Conservation (phyloP, 2,113 vertebrate species). For the Rhinoptilus africanus region DNA sequence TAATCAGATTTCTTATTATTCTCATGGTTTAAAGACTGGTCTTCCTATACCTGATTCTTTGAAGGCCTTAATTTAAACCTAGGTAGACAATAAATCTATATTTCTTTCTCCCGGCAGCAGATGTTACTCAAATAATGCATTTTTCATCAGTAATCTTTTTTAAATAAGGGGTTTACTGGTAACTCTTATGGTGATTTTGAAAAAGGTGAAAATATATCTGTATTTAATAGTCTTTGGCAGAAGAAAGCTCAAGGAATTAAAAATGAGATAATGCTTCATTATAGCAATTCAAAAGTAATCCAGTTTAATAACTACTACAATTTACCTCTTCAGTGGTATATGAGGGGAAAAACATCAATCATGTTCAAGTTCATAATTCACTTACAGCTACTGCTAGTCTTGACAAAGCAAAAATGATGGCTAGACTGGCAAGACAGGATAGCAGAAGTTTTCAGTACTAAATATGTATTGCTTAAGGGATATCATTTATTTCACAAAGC, state of each 20-base stretch:
- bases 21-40: background rate
- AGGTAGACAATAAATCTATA: background rate
- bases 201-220: background rate
- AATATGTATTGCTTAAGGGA: background rate
- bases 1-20: background rate
- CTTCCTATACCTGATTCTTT: background rate
- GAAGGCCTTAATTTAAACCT: background rate
- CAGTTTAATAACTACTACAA: background rate
- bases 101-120: background rate
- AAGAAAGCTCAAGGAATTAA: constrained; percentile 1
- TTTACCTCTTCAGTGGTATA: background rate
- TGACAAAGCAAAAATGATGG: background rate
- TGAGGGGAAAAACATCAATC: background rate
- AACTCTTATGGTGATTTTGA: background rate
- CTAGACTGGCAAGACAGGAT: background rate
- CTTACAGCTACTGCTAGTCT: background rate
- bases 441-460: background rate
- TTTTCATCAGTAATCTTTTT: background rate
- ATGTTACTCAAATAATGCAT: background rate
- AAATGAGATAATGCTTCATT: background rate
- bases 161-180: background rate
- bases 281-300: background rate
- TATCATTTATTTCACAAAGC: background rate
- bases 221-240: background rate
- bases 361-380: background rate